Evolutionary conservation across 2,113 vertebrate genomes (phyloP), one percentile per base, ranked within the genome.

Genomic region (Chionomys nivalis): DNA sequence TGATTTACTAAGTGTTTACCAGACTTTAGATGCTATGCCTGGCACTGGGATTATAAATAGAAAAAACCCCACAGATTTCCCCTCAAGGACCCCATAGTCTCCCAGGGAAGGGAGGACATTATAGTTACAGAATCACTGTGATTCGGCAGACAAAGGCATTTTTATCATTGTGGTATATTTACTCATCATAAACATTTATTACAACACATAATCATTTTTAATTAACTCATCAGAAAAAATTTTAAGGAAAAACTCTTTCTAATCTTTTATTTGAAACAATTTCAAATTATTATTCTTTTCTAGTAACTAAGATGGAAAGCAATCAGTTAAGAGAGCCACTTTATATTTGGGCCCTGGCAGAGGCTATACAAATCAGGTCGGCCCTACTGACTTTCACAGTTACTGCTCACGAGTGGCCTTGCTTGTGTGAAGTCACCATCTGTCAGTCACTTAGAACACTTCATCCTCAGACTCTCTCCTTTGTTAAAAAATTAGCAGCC

Each of bases 1-100:
- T 92, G 83, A 87, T 96, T 97, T 94, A 96, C 77, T 79, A 87
- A 76, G 76, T 94, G 24, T 24, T 47, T 91, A 70, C 42, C 33
- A 93, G 81, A 73, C 90, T 63, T 44, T 72, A 82, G 89, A 66
- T 47, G 79, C 36, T 78, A 77, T 86, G 79, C 49, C 73, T 93
- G 70, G 72, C 83, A 77, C 81, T 85, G 75, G 33, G 36, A 68
- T 65, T 47, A 63, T 3, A 85, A 14, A 31, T 39, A 89, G 36
- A 93, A 65, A 47, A 61, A 87, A 70, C 81, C 39, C 12, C 17
- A 63, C 0, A 26, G 52, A 65, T 7, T 19, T 89, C 4, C 10
- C 66, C 23, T 83, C 61, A 88, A 68, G 44, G 81, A 86, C 1
- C 21, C 87, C 72, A 68, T 0, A 24, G 44, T 70, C 66, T 96